Evolutionary conservation across 2,113 vertebrate genomes (phyloP).

Genomic region (Fulmarus glacialis): DNA sequence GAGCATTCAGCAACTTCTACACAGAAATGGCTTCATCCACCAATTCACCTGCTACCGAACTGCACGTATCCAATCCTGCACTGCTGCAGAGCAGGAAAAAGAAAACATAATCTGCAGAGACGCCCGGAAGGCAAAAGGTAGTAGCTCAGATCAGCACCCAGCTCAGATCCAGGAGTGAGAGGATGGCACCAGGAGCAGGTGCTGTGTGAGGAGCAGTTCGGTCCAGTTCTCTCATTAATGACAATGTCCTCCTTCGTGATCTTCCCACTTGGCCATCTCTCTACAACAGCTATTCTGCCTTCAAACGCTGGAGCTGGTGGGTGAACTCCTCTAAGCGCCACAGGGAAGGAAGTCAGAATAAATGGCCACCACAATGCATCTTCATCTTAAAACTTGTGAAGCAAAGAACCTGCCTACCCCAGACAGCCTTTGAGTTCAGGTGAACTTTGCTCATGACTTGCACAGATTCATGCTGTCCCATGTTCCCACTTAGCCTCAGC

Average conservation of each 20-base stretch:
- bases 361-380: not conserved
- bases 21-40: not conserved
- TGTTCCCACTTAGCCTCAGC: not conserved
- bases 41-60: not conserved
- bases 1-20: not conserved
- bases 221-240: not conserved
- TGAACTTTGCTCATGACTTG: not conserved
- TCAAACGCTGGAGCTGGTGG: not conserved
- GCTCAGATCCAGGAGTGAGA: not conserved
- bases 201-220: not conserved
- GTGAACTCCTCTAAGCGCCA: not conserved
- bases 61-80: not conserved
- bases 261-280: not conserved
- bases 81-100: not conserved
- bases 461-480: not conserved
- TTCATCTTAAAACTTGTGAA: not conserved
- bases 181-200: not conserved
- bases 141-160: not conserved
- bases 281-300: not conserved
- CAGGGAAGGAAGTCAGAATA: not conserved
- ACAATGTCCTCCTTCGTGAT: not conserved
- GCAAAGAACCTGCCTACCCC: not conserved
- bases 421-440: not conserved
- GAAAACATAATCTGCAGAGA: not conserved
- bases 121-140: not conserved